Percentiles rank a stretch among this genome's conserved stretches.
Evolutionary conservation across 2,113 vertebrate species (phyloP).

Genomic region (Xiphophorus maculatus): DNA sequence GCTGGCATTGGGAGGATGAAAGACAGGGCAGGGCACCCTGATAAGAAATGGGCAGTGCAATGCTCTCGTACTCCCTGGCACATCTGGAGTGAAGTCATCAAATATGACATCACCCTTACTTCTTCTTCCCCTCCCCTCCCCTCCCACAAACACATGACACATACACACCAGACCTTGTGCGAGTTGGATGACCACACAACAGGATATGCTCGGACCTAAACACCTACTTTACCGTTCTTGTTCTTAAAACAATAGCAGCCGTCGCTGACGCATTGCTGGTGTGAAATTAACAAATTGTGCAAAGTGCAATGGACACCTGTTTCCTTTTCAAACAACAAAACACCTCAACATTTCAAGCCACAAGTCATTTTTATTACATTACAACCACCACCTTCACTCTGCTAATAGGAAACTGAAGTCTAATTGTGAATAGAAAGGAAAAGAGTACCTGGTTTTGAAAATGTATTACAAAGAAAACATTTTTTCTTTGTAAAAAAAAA

Average conservation of each 20-base stretch:
- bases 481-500: too few relatives aligned
- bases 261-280: conserved; percentile 17
- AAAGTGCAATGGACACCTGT: neutral
- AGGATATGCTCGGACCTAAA: conserved; percentile 21
- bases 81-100: conserved; percentile 69
- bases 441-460: neutral
- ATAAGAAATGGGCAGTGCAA: conserved; percentile 55
- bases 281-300: neutral
- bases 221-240: neutral
- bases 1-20: conserved; percentile 38
- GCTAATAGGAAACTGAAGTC: neutral
- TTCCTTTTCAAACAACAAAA: neutral
- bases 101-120: conserved; percentile 69
- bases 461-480: neutral
- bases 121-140: conserved; percentile 23
- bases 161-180: conserved; percentile 7
- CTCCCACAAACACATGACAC: conserved; percentile 36
- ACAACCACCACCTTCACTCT: neutral
- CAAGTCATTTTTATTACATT: neutral
- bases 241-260: conserved; percentile 16
- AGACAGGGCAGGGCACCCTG: conserved; percentile 17
- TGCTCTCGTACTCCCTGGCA: conserved; percentile 46
- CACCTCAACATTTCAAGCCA: neutral
- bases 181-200: conserved; percentile 26
- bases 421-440: too few relatives aligned